These are phyloP conservation scores for Leucoptera coffeella DNA, from an alignment of 2,888 invertebrate genomes.

Conservation along the genomic window DNA sequence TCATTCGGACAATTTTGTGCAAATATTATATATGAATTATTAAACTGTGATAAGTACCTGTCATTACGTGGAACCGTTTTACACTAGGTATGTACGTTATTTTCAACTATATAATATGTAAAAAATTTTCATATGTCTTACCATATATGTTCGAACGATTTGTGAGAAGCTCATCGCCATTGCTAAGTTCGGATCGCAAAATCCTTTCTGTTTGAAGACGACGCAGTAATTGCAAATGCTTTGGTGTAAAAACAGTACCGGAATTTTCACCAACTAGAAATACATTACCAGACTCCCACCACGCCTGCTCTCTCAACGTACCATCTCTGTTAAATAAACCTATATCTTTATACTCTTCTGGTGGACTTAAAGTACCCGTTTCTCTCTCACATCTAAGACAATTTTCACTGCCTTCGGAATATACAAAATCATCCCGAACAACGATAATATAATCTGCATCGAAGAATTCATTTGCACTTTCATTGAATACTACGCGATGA, in stretches of 20 bases:
- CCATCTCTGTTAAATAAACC: conserved; percentile 57
- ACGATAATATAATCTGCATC: conserved; percentile 89
- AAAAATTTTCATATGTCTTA: too few species aligned
- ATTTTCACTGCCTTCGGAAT: conserved; percentile 76
- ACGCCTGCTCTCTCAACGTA: conserved; percentile 50
- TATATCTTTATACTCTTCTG: conserved; percentile 87
- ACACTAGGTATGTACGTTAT: too few species aligned
- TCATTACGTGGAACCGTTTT: too few species aligned
- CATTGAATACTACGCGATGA: conserved; percentile 82
- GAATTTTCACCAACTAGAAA: conserved; percentile 48
- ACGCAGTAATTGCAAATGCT: conserved; percentile 59
- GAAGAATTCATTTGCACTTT: conserved; percentile 84
- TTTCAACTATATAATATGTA: too few species aligned
- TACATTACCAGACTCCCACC: conserved; percentile 55
- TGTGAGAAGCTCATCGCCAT: too few species aligned
- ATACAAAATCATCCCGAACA: conserved; percentile 78
- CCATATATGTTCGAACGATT: too few species aligned
- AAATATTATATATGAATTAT: too few species aligned
- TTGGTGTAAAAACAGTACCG: conserved; percentile 59
- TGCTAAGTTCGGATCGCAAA: conserved; percentile 53
- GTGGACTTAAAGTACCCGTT: conserved; percentile 81
- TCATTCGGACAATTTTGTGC: too few species aligned
- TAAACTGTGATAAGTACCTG: too few species aligned
- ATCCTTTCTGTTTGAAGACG: conserved; percentile 57
- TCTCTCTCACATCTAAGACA: conserved; percentile 67